Percentiles rank a stretch among this genome's conserved stretches.
phyloP scores from a whole-genome alignment of 2,888 invertebrate genomes.

The Pyrocoelia pectoralis region DNA sequence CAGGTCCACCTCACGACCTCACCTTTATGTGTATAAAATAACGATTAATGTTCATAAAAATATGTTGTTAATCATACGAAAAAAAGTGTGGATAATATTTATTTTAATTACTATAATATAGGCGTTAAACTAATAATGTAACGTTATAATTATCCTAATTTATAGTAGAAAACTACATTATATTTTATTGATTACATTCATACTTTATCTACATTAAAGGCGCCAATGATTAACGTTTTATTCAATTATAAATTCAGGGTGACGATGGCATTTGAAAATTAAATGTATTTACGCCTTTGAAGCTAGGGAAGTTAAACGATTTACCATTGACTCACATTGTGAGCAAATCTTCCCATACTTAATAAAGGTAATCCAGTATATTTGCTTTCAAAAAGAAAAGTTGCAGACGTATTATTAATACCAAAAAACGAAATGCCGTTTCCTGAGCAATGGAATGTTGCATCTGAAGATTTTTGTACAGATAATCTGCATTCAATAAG shows the following conservation, averaged over 20 bases:
- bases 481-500: conserved; percentile 40
- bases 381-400: conserved; percentile 9
- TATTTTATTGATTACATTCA: background rate
- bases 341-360: too few species aligned
- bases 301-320: background rate
- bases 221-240: too few species aligned
- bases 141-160: background rate
- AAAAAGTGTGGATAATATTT: background rate
- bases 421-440: conserved; percentile 29
- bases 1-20: conserved; percentile 8
- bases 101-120: background rate
- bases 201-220: too few species aligned
- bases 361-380: background rate
- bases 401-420: conserved; percentile 31
- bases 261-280: too few species aligned
- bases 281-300: background rate
- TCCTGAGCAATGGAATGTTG: conserved; percentile 36
- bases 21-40: conserved; percentile 8
- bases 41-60: conserved; percentile 3
- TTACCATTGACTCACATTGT: too few species aligned
- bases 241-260: too few species aligned
- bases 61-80: background rate
- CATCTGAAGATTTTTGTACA: conserved; percentile 38
- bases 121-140: background rate
- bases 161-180: background rate